Conservation (phyloP, 1,140 invertebrate genomes). For the Ceratoteleas bidentatus region DNA sequence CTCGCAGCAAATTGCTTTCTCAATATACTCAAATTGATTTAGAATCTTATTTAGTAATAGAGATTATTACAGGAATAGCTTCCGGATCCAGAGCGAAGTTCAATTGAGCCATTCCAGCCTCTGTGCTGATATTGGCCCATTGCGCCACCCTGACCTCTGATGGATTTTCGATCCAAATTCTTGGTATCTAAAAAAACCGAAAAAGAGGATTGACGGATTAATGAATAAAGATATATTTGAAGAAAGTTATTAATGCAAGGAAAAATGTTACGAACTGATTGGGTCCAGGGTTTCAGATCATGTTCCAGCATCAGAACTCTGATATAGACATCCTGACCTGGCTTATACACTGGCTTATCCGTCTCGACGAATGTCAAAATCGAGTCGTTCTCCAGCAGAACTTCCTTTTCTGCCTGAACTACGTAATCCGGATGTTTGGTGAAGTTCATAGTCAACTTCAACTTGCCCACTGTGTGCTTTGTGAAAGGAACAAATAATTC, state of each 20-base stretch:
- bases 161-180: slow-evolving; percentile 84
- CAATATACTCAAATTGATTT: neutral
- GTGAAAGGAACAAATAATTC: no score
- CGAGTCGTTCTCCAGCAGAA: no score
- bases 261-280: slow-evolving; percentile 73
- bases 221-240: neutral
- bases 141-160: slow-evolving; percentile 82
- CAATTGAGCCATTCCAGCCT: slow-evolving; percentile 82
- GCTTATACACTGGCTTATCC: slow-evolving; percentile 85
- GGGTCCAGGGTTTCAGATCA: slow-evolving; percentile 80
- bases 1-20: no score
- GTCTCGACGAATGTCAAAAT: no score
- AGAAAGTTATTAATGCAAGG: neutral
- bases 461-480: no score
- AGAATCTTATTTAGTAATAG: neutral
- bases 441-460: no score
- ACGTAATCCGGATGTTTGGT: no score
- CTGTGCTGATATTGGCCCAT: slow-evolving; percentile 82
- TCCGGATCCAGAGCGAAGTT: slow-evolving; percentile 82
- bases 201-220: slow-evolving; percentile 9
- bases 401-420: no score
- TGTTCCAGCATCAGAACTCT: slow-evolving; percentile 81
- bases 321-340: slow-evolving; percentile 83
- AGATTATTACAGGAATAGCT: slow-evolving; percentile 78
- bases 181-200: slow-evolving; percentile 79